Conservation (phyloP, 1,140 invertebrate genomes). For the Drosophila tani region DNA sequence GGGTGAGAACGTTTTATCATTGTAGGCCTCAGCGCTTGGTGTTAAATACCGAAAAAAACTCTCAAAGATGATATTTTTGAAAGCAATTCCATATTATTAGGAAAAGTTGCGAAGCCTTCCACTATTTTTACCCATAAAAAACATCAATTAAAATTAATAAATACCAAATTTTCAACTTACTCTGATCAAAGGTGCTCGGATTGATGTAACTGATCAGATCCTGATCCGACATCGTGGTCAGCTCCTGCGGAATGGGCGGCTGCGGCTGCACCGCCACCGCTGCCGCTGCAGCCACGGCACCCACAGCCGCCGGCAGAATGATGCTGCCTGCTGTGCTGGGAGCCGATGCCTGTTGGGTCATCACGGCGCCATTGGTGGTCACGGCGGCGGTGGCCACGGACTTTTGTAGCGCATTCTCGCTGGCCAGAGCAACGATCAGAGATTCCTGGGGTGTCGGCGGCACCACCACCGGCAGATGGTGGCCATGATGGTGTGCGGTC, state of each 20-base stretch:
- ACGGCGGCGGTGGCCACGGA: conserved; percentile 81
- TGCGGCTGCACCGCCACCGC: conserved; percentile 80
- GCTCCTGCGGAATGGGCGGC: conserved; percentile 88
- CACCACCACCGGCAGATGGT: conserved; percentile 70
- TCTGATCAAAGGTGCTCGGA: conserved; percentile 93
- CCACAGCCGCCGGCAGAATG: conserved; percentile 65
- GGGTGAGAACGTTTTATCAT: no score
- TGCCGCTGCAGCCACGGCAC: conserved; percentile 67
- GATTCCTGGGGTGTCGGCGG: conserved; percentile 81
- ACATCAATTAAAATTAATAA: neutral
- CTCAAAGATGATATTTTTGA: no score
- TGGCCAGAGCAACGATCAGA: conserved; percentile 80
- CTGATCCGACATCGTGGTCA: conserved; percentile 93
- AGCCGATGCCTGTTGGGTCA: conserved; percentile 77
- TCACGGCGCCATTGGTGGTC: conserved; percentile 78
- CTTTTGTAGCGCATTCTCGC: conserved; percentile 79
- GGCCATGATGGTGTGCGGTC: conserved; percentile 19
- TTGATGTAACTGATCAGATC: conserved; percentile 94
- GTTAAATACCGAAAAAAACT: no score
- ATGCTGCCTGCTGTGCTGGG: conserved; percentile 65
- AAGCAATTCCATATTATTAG: no score
- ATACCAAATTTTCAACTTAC: conserved; percentile 83
- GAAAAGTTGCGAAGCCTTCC: no score
- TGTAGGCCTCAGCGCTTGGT: no score
- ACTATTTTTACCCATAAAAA: no score